Evolutionary conservation across 1,140 invertebrate genomes (phyloP), one percentile per base, ranked within the genome.

Genomic region (Sarcophaga bullata): DNA sequence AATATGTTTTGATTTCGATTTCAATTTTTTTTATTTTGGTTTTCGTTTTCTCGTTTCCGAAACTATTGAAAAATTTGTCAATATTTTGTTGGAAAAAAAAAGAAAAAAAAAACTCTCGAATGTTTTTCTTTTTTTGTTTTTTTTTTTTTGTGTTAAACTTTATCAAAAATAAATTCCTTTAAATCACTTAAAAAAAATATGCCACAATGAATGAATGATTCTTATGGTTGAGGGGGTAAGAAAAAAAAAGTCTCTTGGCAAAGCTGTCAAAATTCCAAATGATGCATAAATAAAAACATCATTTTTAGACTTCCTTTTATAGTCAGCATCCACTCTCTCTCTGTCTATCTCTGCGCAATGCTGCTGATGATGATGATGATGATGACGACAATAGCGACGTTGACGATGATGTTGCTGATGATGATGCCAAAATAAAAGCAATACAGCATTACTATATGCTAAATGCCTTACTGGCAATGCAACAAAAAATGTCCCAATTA

Each of bases 271-370:
- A 78, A 78, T 52, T 78, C 49, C 49, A 49, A 78, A 78, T 78
- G 75, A 78, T 78, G 75, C 75, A 49, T 50, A 78, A 78, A 78
- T 78, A 78, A 78, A 78, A 78, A 50, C 75, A 78, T 78, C 75
- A 78, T 49, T 78, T 78, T 68, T 68, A 19, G 62, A 68, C 62
- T 68, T 78, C 75, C 75, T 78, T 50, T 78, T 68, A 68, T 68
- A 68, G 62, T 19, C 62, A 8, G n/a, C n/a, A n/a, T n/a, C 19
- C 9, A 19, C 17, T 62, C 6, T 4, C 6, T 0, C n/a, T 68
- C 17, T 58, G 11, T 58, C 13, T 58, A n/a, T 58, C 13, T 58
- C 7, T 6, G 15, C 7, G 54, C 54, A 13, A 0, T 58, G 52
- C 10, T 58, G 13, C n/a, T n/a, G n/a, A n/a, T n/a, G n/a, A n/a